Evolutionary conservation across 2,797 vertebrate species (phyloP), one percentile per base, ranked within the genome.

Genomic region (Coranthus polyacanthus): DNA sequence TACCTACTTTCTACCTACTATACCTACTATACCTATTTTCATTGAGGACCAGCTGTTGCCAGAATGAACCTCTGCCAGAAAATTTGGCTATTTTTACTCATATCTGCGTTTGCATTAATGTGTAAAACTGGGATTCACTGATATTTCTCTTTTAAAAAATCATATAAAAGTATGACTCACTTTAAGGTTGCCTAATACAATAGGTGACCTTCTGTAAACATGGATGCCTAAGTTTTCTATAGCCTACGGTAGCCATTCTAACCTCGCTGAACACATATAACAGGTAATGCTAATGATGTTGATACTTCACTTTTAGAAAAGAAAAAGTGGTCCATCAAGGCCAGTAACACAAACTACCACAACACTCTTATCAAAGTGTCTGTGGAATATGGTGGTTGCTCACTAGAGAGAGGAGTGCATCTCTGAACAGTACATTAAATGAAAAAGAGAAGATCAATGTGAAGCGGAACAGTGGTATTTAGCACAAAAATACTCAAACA

Each of bases 151-250:
- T 9, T 12, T 36, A 36, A 36, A 36, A 36, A 8, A 7, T 36
- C 4, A 54, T 20, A 13, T 15, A 34, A 32, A n/a, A 24, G 10
- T 46, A 24, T 13, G n/a, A 20, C 42, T 59, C 29, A 55, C 6
- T 47, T 8, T 26, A 45, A 29, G 26, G 42, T 20, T 57, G 34
- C 52, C 47, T 51, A 42, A 36, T 37, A 55, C 24, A 66, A 43
- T 65, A 12, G 56, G 49, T 68, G 45, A 73, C 70, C 56, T 75
- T 71, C 58, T 71, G 38, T 61, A 73, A 47, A 45, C 49, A 58
- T 75, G 65, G 26, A 20, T 75, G 75, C 20, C 65, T 65, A 66
- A 66, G 18, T 70, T 84, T 26, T 63, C 41, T 12, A n/a, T 36
- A 17, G 37, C 43, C 54, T 68, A 37, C 20, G n/a, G 51, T 55